These are phyloP conservation scores for Pseudotriccus pelzelni DNA, from an alignment of 2,797 vertebrate genomes.

Conservation along the genomic window DNA sequence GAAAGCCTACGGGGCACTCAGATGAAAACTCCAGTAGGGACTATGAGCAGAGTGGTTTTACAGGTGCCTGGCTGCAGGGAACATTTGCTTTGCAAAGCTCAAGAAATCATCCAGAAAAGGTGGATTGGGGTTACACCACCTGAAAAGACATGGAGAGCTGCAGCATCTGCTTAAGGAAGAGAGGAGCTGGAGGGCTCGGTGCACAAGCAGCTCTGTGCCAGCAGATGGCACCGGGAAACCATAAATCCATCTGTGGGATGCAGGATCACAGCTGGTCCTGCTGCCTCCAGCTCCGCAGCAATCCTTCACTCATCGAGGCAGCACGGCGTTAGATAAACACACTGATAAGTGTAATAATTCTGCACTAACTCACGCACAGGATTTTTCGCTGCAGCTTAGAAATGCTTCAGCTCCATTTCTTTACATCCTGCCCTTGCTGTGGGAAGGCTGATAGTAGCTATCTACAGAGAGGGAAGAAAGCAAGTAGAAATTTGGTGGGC, in stretches of 20 bases:
- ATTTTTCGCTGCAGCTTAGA: not conserved
- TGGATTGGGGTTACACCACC: not conserved
- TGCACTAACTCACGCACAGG: not conserved
- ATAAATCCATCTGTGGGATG: not conserved
- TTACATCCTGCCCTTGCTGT: not conserved
- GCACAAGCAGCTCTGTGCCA: not conserved
- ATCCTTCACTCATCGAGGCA: not conserved
- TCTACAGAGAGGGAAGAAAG: not conserved
- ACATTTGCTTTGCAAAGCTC: not conserved
- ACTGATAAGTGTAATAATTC: not conserved
- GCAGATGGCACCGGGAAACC: constrained; percentile 67
- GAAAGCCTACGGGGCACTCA: not conserved
- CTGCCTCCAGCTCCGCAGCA: not conserved
- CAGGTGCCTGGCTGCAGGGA: not conserved
- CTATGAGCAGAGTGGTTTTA: rapidly evolving
- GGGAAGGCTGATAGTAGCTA: not conserved
- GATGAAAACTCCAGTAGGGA: not conserved
- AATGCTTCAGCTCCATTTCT: not conserved
- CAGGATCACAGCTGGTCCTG: not conserved
- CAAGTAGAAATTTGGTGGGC: not conserved
- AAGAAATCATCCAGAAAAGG: not conserved
- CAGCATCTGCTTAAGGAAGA: not conserved
- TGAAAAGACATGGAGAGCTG: not conserved
- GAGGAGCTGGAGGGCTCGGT: not conserved
- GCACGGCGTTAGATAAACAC: rapidly evolving